Evolutionary conservation across 2,797 vertebrate species (phyloP).

Genomic region (Antennarius maculatus): DNA sequence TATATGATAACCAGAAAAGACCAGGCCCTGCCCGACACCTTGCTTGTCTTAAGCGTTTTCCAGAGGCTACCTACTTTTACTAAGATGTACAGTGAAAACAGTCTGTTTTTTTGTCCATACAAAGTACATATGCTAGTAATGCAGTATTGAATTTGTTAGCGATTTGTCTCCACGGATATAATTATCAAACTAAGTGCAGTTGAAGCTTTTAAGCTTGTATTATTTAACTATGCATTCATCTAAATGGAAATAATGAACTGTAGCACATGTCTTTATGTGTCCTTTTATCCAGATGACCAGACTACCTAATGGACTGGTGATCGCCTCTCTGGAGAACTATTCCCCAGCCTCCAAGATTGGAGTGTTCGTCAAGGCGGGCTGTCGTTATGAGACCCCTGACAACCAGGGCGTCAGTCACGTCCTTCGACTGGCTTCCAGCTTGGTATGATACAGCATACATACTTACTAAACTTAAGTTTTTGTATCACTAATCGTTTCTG

Average conservation of each 20-base stretch:
- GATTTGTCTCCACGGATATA: not conserved
- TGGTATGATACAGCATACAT: constrained; percentile 79
- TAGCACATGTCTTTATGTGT: not conserved
- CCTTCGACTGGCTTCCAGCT: constrained; percentile 88
- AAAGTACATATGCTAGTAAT: not conserved
- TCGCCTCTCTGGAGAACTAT: constrained; percentile 93
- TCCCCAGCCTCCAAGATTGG: constrained; percentile 91
- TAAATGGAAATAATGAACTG: not conserved
- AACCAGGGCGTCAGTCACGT: constrained; percentile 90
- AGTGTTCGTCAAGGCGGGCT: constrained; percentile 91
- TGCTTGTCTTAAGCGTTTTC: constrained; percentile 61
- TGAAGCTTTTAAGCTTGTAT: not conserved
- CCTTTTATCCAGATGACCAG: constrained; percentile 78
- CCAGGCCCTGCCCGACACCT: constrained; percentile 61
- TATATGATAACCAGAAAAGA: constrained; percentile 51
- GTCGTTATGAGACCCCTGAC: constrained; percentile 86
- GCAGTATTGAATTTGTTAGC: not conserved
- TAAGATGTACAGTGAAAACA: constrained; percentile 59
- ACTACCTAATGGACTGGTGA: constrained; percentile 90
- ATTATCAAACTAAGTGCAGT: not conserved
- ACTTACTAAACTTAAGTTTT: not conserved
- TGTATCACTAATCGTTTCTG: not conserved
- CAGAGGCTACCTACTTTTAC: constrained; percentile 45
- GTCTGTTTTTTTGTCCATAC: not conserved
- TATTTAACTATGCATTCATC: not conserved